A percentile compares a stretch with the other conserved stretches of the same genome.
These are phyloP conservation scores for Ceratina japonica DNA, from an alignment of 1,140 invertebrate genomes.

Conservation along the genomic window DNA sequence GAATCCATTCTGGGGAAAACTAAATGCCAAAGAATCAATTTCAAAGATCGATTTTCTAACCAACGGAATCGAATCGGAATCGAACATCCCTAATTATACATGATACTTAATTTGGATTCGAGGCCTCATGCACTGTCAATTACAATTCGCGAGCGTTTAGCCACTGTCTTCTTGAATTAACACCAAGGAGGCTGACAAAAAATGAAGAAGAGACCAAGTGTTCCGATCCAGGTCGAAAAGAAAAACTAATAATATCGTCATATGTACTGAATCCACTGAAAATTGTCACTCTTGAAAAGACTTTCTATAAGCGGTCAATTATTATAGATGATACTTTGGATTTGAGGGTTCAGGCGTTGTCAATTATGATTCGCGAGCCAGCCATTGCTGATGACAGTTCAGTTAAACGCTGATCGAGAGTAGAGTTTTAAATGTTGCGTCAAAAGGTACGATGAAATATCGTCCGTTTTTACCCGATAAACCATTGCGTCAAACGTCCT, in stretches of 20 bases:
- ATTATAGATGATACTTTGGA: no score
- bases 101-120: no score
- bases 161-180: slow-evolving; percentile 55
- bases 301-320: no score
- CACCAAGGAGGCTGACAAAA: not conserved
- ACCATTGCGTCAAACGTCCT: not conserved
- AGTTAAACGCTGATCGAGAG: not conserved
- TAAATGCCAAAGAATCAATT: no score
- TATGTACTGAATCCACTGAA: no score
- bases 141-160: slow-evolving; percentile 31
- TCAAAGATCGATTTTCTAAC: no score
- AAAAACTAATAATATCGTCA: not conserved
- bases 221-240: not conserved
- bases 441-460: not conserved
- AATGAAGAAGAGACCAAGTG: not conserved
- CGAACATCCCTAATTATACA: no score
- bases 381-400: slow-evolving; percentile 10
- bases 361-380: slow-evolving; percentile 5
- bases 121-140: slow-evolving; percentile 57
- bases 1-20: no score
- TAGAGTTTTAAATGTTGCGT: slow-evolving; percentile 18
- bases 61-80: no score
- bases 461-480: not conserved
- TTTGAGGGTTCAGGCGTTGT: not conserved
- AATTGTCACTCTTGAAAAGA: no score